Evolutionary conservation across 1,140 invertebrate species (phyloP).

Genomic region (Cyclina sinensis): DNA sequence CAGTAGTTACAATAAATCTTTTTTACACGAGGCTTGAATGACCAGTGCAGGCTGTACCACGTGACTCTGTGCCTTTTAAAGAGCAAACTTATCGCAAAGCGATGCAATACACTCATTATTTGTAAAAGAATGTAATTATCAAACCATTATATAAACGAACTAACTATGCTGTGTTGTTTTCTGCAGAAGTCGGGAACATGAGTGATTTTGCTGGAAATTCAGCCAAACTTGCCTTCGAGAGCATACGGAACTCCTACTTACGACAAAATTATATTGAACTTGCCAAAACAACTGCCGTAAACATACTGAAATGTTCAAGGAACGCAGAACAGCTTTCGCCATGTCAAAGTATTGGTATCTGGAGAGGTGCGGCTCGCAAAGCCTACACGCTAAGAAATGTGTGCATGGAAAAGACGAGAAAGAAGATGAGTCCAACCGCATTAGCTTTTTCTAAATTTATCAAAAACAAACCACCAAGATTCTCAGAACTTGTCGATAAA

Average conservation of each 20-base stretch:
- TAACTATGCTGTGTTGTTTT: neutral
- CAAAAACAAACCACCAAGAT: slow-evolving; percentile 12
- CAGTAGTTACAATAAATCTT: too few relatives aligned
- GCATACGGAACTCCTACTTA: slow-evolving; percentile 14
- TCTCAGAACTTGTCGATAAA: neutral
- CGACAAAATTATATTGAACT: slow-evolving; percentile 37
- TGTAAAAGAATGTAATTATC: too few relatives aligned
- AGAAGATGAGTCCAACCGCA: slow-evolving; percentile 14
- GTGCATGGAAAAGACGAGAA: neutral
- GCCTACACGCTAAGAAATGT: slow-evolving; percentile 2
- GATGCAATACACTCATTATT: too few relatives aligned
- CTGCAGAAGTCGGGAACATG: neutral
- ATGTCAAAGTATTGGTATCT: slow-evolving; percentile 12
- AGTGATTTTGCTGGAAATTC: slow-evolving; percentile 44
- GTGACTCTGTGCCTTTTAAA: too few relatives aligned
- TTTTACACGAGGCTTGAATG: too few relatives aligned
- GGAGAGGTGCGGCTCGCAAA: slow-evolving; percentile 21
- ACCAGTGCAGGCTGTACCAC: too few relatives aligned
- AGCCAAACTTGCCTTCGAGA: slow-evolving; percentile 28
- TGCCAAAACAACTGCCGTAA: neutral
- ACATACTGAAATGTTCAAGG: neutral
- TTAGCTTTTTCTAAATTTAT: slow-evolving; percentile 21
- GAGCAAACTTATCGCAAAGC: too few relatives aligned
- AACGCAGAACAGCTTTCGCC: slow-evolving; percentile 28
- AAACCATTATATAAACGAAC: too few relatives aligned